Percentiles rank a stretch among this genome's conserved stretches.
phyloP scores from a whole-genome alignment of 2,113 vertebrate species.

The Emydocephalus ijimae region DNA sequence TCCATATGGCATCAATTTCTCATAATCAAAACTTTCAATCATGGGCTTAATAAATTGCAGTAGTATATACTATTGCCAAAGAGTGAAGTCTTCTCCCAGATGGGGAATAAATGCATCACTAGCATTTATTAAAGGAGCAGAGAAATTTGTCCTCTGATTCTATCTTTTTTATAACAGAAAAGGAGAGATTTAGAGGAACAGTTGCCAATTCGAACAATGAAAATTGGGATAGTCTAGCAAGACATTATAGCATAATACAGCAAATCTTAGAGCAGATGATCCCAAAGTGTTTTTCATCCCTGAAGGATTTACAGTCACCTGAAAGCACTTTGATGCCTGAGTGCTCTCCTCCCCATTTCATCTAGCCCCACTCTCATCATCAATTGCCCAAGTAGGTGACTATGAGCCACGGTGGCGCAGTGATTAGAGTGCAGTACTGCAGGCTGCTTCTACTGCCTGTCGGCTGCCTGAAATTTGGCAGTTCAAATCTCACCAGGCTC shows the following conservation, averaged over 20 bases:
- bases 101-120: conserved; percentile 5
- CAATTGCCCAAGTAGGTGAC: background rate
- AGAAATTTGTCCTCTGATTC: background rate
- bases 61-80: background rate
- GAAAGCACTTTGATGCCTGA: background rate
- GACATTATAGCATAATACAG: background rate
- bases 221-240: background rate
- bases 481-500: too few species aligned
- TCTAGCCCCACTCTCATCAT: background rate
- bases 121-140: background rate
- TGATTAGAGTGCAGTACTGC: too few species aligned
- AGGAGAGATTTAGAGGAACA: background rate
- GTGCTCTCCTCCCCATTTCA: background rate
- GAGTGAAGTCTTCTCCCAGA: background rate
- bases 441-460: too few species aligned
- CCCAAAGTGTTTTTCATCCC: background rate
- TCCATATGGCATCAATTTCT: background rate
- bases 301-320: background rate
- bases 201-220: background rate
- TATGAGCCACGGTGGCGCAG: background rate
- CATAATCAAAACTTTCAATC: background rate
- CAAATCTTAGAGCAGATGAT: background rate
- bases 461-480: too few species aligned
- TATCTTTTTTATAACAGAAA: background rate
- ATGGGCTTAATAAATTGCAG: background rate